These are phyloP conservation scores for Drosophila cyrtoloma DNA, from an alignment of 2,888 invertebrate species.

Conservation along the genomic window DNA sequence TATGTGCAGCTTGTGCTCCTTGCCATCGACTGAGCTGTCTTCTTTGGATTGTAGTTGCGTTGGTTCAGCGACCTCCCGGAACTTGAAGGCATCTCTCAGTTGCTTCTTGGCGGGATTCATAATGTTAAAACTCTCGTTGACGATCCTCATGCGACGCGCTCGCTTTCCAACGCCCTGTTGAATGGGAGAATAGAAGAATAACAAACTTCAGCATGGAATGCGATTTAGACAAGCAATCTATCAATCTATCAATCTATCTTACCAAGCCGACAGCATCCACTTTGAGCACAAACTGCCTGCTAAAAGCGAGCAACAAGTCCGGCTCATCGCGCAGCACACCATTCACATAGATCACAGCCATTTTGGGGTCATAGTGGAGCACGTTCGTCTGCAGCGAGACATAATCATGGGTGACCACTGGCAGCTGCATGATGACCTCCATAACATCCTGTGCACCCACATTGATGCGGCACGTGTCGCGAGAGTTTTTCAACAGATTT, in stretches of 20 bases:
- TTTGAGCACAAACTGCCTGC: slow-evolving; percentile 63
- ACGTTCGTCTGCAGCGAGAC: slow-evolving; percentile 75
- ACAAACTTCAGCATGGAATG: neutral
- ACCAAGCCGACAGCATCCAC: slow-evolving; percentile 43
- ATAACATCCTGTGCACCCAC: slow-evolving; percentile 75
- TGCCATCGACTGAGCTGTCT: slow-evolving; percentile 59
- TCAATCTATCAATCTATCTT: neutral
- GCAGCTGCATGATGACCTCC: slow-evolving; percentile 73
- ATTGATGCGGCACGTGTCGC: slow-evolving; percentile 63
- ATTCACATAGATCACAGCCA: slow-evolving; percentile 46
- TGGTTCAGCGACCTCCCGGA: slow-evolving; percentile 22
- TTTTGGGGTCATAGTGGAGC: slow-evolving; percentile 49
- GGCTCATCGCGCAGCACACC: slow-evolving; percentile 61
- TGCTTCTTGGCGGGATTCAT: slow-evolving; percentile 70
- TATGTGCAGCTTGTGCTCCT: slow-evolving; percentile 76
- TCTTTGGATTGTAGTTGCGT: slow-evolving; percentile 1
- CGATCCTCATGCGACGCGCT: slow-evolving; percentile 67
- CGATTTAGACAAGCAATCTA: neutral
- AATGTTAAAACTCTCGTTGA: slow-evolving; percentile 79
- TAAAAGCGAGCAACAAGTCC: slow-evolving; percentile 57
- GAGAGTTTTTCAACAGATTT: slow-evolving; percentile 69
- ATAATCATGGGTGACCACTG: slow-evolving; percentile 73
- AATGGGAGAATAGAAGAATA: neutral
- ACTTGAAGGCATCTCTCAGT: slow-evolving; percentile 69
- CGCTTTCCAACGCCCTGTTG: slow-evolving; percentile 69